phyloP scores from a whole-genome alignment of 2,113 vertebrate species.

The Spea bombifrons region DNA sequence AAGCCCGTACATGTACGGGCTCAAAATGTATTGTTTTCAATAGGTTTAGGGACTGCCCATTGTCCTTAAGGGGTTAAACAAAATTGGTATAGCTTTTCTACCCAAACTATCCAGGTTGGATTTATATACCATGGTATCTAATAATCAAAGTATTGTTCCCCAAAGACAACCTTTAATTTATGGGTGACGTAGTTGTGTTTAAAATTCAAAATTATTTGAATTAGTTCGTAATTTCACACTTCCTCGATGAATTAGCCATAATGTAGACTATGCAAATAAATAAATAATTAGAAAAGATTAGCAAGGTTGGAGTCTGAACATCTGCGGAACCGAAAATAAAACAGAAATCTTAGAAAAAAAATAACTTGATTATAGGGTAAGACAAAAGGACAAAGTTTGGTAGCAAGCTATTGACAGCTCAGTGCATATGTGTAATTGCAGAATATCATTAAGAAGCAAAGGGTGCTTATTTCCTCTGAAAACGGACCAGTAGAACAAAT shows the following conservation, averaged over 20 bases:
- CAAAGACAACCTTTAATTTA: too few relatives aligned
- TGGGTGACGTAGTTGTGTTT: neutral
- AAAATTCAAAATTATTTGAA: constrained; percentile 1
- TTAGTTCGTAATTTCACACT: constrained; percentile 12
- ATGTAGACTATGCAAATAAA: neutral
- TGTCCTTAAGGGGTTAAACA: too few relatives aligned
- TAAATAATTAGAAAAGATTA: constrained; percentile 34
- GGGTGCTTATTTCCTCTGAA: constrained; percentile 37
- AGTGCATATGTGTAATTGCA: constrained; percentile 39
- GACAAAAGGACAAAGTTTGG: constrained; percentile 24
- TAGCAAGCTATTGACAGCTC: constrained; percentile 33
- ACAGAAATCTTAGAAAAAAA: constrained; percentile 26
- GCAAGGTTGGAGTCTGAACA: constrained; percentile 38
- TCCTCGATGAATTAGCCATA: constrained; percentile 20
- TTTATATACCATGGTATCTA: too few relatives aligned
- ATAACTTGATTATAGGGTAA: constrained; percentile 45
- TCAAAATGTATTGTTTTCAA: too few relatives aligned
- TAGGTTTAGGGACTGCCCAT: too few relatives aligned
- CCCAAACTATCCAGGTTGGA: too few relatives aligned
- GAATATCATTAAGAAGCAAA: constrained; percentile 38
- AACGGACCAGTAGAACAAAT: constrained; percentile 31
- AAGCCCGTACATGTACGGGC: too few relatives aligned
- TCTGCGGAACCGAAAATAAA: constrained; percentile 41
- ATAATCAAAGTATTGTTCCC: too few relatives aligned
- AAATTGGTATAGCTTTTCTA: too few relatives aligned